Conservation (phyloP, 2,888 invertebrate genomes). For the Lepidochitona cinerea region DNA sequence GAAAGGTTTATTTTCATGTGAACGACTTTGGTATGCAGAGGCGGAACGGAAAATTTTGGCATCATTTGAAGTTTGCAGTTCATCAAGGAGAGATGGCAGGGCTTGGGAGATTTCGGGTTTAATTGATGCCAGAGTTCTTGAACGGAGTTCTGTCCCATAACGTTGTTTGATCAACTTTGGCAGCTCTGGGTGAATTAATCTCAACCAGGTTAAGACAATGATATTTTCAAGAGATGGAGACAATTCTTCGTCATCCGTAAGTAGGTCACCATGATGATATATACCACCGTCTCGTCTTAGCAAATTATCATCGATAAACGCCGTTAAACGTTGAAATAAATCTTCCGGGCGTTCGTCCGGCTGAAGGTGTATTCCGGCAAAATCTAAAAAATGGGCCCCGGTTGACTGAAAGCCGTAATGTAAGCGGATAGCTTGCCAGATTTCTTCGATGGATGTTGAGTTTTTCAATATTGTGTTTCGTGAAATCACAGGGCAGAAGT, state of each 20-base stretch:
- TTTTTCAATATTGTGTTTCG: constrained; percentile 30
- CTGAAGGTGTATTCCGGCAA: constrained; percentile 22
- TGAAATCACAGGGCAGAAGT: constrained; percentile 28
- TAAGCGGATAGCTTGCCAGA: constrained; percentile 29
- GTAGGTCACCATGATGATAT: constrained; percentile 25
- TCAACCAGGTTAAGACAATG: constrained; percentile 16
- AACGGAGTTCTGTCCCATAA: not conserved
- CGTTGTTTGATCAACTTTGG: constrained; percentile 14
- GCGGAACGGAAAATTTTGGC: too few species aligned
- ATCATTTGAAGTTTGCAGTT: not conserved
- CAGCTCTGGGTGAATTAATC: constrained; percentile 14
- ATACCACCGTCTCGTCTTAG: too few species aligned
- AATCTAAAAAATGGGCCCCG: constrained; percentile 30
- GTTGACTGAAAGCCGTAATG: constrained; percentile 34
- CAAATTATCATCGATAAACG: constrained; percentile 32
- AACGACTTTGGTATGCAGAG: too few species aligned
- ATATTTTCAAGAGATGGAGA: constrained; percentile 23
- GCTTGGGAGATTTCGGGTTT: constrained; percentile 12
- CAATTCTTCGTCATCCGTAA: constrained; percentile 18
- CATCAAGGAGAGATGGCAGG: constrained; percentile 16
- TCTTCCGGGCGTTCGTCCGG: constrained; percentile 32
- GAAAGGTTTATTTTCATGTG: too few species aligned
- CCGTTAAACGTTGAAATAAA: constrained; percentile 28
- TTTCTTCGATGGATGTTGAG: constrained; percentile 20
- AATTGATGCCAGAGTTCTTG: not conserved